Conservation (phyloP, 2,797 vertebrate species). For the Acridotheres tristis region DNA sequence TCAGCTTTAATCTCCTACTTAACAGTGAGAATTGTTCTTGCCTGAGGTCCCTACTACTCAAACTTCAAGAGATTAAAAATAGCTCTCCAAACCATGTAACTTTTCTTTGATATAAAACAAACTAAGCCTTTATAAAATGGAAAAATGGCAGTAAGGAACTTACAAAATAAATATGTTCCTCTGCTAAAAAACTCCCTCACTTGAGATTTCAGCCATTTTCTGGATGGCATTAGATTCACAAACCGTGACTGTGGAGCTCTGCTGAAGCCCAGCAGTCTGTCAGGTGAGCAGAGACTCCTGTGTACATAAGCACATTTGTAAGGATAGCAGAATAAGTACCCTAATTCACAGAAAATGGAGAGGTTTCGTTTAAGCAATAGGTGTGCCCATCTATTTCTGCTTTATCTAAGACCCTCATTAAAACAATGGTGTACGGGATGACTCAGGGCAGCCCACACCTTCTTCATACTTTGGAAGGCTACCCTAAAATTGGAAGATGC, state of each 20-base stretch:
- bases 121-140: background rate
- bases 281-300: background rate
- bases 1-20: conserved; percentile 61
- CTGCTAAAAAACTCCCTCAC: background rate
- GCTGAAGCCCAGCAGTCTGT: background rate
- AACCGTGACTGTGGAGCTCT: background rate
- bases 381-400: background rate
- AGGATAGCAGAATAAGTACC: background rate
- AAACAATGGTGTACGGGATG: background rate
- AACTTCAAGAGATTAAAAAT: conserved; percentile 65
- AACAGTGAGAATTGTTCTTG: conserved; percentile 66
- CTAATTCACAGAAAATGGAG: background rate
- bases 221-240: background rate
- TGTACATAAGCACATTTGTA: background rate
- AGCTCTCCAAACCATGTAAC: conserved; percentile 29
- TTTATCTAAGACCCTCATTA: background rate
- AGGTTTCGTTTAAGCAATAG: background rate
- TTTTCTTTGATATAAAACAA: conserved; percentile 48
- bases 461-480: background rate
- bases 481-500: background rate
- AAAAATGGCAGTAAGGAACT: background rate
- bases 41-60: conserved; percentile 52
- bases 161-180: background rate
- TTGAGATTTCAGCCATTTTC: background rate
- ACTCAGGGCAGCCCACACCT: background rate